These are phyloP conservation scores for Syngnathus scovelli DNA, from an alignment of 2,113 vertebrate genomes.

Conservation along the genomic window DNA sequence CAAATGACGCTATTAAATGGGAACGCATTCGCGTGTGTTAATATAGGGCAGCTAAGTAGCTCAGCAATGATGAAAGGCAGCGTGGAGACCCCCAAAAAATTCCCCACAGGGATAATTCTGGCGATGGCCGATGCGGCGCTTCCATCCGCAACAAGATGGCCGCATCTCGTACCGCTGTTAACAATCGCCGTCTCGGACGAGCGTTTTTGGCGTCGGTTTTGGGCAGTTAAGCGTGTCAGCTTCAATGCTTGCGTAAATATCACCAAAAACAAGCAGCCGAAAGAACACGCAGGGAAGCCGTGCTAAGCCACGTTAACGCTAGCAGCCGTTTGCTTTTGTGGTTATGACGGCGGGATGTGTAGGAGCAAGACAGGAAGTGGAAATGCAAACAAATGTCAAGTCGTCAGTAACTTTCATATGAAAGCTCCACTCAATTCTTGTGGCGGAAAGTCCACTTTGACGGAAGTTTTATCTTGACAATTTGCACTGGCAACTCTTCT, in stretches of 20 bases:
- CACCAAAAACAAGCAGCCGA: not conserved
- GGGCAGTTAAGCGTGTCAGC: not conserved
- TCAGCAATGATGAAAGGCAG: slow-evolving; percentile 41
- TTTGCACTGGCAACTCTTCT: slow-evolving; percentile 13
- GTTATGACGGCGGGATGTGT: no score
- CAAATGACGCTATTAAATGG: slow-evolving; percentile 43
- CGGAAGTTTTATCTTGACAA: slow-evolving; percentile 16
- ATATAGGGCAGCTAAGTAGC: slow-evolving; percentile 31
- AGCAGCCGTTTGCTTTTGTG: no score
- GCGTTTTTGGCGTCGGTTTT: not conserved
- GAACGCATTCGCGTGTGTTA: slow-evolving; percentile 18
- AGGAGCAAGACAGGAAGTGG: no score
- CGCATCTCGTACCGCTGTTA: not conserved
- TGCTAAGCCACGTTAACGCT: no score
- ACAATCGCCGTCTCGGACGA: not conserved
- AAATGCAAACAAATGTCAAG: not conserved
- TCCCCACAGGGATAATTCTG: slow-evolving; percentile 32
- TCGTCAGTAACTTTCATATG: not conserved
- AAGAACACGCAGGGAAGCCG: not conserved
- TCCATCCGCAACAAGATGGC: slow-evolving; percentile 10
- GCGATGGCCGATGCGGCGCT: slow-evolving; percentile 21
- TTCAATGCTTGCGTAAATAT: not conserved
- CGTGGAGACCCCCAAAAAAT: slow-evolving; percentile 4
- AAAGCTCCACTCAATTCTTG: not conserved
- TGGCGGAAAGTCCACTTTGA: not conserved